Conservation (phyloP, 2,888 invertebrate species). For the Notodonta dromedarius region DNA sequence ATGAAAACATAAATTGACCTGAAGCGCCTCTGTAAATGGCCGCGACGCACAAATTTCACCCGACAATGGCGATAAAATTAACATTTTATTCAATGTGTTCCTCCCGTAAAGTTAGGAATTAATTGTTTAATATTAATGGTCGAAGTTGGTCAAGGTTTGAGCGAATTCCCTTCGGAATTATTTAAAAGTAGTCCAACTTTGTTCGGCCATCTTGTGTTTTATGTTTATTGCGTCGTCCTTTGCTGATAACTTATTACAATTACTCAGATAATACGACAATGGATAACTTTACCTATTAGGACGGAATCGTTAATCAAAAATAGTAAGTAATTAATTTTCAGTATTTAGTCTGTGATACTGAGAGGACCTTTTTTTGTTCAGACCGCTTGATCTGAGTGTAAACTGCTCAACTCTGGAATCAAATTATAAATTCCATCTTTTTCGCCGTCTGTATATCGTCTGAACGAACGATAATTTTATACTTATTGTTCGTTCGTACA, state of each 20-base stretch:
- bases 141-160: slow-evolving; percentile 6
- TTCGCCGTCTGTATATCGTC: too few relatives aligned
- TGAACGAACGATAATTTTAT: too few relatives aligned
- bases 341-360: too few relatives aligned
- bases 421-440: too few relatives aligned
- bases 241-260: neutral
- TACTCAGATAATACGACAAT: neutral
- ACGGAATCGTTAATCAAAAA: too few relatives aligned
- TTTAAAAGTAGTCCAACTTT: slow-evolving; percentile 6
- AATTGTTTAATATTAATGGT: slow-evolving; percentile 9
- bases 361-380: too few relatives aligned
- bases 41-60: neutral
- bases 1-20: neutral
- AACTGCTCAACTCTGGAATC: too few relatives aligned
- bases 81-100: slow-evolving; percentile 7
- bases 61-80: slow-evolving; percentile 7
- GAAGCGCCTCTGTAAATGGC: neutral
- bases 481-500: too few relatives aligned
- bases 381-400: too few relatives aligned
- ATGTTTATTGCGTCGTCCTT: slow-evolving; percentile 5
- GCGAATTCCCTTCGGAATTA: neutral
- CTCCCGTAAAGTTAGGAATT: slow-evolving; percentile 5
- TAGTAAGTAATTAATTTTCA: too few relatives aligned
- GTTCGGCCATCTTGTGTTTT: slow-evolving; percentile 6
- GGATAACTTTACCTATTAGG: neutral